These are phyloP conservation scores for Abramis brama DNA, from an alignment of 2,113 vertebrate genomes.

Conservation along the genomic window DNA sequence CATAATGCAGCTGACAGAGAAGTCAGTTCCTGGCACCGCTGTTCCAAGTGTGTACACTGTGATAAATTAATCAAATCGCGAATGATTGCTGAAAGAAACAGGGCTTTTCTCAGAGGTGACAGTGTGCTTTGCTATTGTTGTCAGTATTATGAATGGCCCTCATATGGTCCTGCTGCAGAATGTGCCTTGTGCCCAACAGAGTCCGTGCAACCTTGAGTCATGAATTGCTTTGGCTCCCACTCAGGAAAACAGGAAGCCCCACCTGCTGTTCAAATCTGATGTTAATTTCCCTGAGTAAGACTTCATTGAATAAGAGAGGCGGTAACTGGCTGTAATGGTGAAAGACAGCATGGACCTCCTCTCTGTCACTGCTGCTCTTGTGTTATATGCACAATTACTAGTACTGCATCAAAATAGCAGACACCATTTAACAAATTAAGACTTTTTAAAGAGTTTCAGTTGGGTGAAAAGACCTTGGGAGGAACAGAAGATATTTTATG, in stretches of 20 bases:
- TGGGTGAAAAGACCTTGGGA: background rate
- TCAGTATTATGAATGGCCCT: constrained; percentile 33
- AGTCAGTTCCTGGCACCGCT: constrained; percentile 24
- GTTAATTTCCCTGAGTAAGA: constrained; percentile 40
- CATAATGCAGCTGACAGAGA: constrained; percentile 17
- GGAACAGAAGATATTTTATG: background rate
- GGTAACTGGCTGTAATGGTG: constrained; percentile 12
- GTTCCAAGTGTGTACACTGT: constrained; percentile 1
- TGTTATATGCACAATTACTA: background rate
- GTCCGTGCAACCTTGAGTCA: constrained; percentile 50
- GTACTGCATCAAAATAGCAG: background rate
- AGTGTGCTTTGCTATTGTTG: constrained; percentile 38
- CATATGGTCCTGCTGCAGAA: constrained; percentile 26
- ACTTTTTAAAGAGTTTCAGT: background rate
- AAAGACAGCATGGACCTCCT: constrained; percentile 18
- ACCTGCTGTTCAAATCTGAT: constrained; percentile 48
- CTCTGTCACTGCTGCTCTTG: background rate
- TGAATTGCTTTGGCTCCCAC: constrained; percentile 37
- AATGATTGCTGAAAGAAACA: constrained; percentile 16
- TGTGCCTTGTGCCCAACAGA: constrained; percentile 13
- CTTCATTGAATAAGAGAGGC: constrained; percentile 3
- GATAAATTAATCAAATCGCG: constrained; percentile 40
- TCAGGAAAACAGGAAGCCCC: constrained; percentile 54
- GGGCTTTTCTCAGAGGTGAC: constrained; percentile 34
- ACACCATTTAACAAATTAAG: background rate